Conservation (phyloP, 2,113 vertebrate species). For the Platichthys stellatus region DNA sequence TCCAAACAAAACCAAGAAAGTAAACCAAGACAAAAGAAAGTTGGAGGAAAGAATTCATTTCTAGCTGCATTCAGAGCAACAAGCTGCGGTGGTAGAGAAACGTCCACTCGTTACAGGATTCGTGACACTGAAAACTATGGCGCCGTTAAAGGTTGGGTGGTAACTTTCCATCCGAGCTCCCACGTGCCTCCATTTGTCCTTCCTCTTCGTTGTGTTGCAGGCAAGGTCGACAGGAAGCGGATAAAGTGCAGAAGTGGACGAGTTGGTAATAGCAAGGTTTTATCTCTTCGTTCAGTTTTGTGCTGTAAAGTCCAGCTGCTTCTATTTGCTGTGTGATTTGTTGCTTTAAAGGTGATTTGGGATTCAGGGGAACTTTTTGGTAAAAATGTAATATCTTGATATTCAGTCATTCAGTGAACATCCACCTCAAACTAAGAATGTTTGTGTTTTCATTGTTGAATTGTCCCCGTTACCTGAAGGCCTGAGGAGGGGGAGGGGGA, state of each 20-base stretch:
- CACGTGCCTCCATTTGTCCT: neutral
- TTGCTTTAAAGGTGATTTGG: too few species aligned
- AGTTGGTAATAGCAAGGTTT: neutral
- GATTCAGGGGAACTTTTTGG: too few species aligned
- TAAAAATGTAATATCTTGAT: too few species aligned
- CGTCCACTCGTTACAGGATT: neutral
- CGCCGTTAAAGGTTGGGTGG: too few species aligned
- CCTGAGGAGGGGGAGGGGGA: too few species aligned
- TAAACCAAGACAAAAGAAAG: neutral
- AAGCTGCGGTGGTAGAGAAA: neutral
- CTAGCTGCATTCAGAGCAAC: neutral
- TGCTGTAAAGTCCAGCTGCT: too few species aligned
- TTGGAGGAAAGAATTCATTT: neutral
- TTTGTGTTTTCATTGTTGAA: too few species aligned
- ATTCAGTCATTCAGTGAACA: too few species aligned
- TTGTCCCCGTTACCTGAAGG: too few species aligned
- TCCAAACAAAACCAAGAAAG: neutral
- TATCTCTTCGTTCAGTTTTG: slow-evolving; percentile 4
- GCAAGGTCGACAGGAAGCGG: neutral
- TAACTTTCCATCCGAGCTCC: neutral
- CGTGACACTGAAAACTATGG: too few species aligned
- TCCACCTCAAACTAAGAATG: too few species aligned
- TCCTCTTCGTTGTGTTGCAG: neutral
- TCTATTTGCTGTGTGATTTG: too few species aligned
- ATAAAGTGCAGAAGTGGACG: neutral